Evolutionary conservation across 2,113 vertebrate genomes (phyloP), one percentile per base, ranked within the genome.

Genomic region (Condylura cristata): DNA sequence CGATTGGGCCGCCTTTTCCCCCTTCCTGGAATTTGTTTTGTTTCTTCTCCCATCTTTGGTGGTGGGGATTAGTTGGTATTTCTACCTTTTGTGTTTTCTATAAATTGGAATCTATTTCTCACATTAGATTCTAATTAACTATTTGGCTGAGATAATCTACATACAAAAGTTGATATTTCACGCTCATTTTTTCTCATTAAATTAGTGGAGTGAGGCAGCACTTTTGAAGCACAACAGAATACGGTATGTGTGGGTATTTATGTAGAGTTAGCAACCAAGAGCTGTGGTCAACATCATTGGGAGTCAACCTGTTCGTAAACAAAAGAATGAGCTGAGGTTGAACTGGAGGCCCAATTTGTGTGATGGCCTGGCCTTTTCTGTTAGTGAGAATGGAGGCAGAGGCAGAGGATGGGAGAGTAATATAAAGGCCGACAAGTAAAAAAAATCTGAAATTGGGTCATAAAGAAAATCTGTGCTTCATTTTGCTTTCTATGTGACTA

Each of bases 401-500:
- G 17, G 26, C 9, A 37, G 53, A 84, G 58, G 24, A 11, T 8
- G 75, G 3, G 1, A 28, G 18, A n/a, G 2, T 14, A 14, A 13
- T 56, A 1, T 3, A 76, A 5, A 30, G 44, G 10, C 44, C 26
- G 75, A 81, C 70, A n/a, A 48, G 6, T 39, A 14, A 28, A 58
- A 68, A 60, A 90, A 72, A 63, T 84, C 53, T 32, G 74, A 65
- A 81, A 44, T 46, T 82, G 75, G 30, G 7, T 28, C 41, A 71
- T 81, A 58, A 93, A 89, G 60, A 66, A 86, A 66, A 89, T 72
- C 32, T 61, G 22, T 75, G 51, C n/a, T 88, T 60, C 39, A 6
- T 82, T 89, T 66, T 63, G 41, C 46, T 20, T 68, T 65, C n/a
- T 70, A 28, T 63, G 39, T 81, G 71, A 89, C 32, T 68, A 8